Conservation (phyloP, 2,113 vertebrate genomes). For the Taxidea taxus region DNA sequence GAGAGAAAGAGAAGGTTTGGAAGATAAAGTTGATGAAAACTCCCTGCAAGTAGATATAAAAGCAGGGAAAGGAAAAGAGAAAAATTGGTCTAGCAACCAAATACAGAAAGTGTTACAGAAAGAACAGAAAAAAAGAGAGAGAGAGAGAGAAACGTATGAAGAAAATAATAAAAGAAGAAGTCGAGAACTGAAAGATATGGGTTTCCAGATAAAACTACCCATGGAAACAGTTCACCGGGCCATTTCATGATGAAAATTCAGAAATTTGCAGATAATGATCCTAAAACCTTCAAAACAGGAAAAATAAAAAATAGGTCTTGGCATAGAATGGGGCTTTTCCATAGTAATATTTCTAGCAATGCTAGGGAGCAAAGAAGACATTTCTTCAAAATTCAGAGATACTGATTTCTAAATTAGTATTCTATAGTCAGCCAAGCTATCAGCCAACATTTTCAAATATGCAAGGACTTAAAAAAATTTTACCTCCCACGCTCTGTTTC, state of each 20-base stretch:
- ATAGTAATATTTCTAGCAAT: background rate
- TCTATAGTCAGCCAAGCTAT: background rate
- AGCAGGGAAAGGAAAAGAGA: background rate
- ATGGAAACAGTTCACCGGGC: background rate
- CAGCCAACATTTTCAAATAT: constrained; percentile 35
- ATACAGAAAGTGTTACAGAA: background rate
- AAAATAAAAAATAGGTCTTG: background rate
- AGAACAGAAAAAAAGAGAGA: background rate
- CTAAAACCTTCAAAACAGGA: background rate
- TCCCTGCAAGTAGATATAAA: background rate
- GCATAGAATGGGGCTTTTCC: background rate
- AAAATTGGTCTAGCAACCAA: background rate
- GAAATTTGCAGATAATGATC: background rate
- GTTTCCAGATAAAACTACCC: background rate
- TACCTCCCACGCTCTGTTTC: background rate
- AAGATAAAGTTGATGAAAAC: background rate
- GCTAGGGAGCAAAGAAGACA: constrained; percentile 3
- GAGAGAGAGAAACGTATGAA: background rate
- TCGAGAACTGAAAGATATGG: background rate
- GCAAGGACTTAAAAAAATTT: background rate
- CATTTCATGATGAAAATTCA: background rate
- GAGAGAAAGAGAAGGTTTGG: background rate
- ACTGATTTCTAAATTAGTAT: constrained; percentile 32
- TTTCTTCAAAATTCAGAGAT: constrained; percentile 11
- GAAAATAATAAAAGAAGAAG: background rate